Conservation (phyloP, 1,140 invertebrate species). For the Micrasema minimum region DNA sequence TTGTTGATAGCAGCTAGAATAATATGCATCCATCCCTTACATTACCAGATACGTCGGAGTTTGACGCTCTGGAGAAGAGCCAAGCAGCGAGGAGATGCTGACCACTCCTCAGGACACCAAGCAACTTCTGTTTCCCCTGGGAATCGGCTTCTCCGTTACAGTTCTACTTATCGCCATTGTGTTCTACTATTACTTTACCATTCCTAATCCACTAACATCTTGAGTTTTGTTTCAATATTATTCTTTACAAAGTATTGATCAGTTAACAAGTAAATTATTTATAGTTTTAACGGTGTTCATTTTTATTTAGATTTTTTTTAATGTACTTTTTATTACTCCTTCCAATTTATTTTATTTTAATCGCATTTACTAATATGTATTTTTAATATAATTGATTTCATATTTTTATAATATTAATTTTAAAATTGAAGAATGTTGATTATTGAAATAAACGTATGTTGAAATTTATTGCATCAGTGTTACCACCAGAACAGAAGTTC, state of each 20-base stretch:
- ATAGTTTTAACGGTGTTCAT: too few species aligned
- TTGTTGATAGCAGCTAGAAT: too few species aligned
- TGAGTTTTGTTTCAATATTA: background rate
- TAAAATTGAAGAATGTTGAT: background rate
- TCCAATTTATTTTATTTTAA: background rate
- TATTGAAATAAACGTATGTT: background rate
- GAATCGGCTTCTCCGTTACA: constrained; percentile 68
- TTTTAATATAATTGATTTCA: background rate
- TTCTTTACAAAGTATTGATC: too few species aligned
- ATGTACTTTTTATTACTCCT: background rate
- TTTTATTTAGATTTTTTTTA: too few species aligned
- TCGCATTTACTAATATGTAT: background rate
- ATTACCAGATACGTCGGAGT: constrained; percentile 72
- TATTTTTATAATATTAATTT: constrained; percentile 9
- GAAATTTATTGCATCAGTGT: background rate
- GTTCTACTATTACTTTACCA: constrained; percentile 25
- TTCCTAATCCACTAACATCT: constrained; percentile 3
- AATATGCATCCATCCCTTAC: too few species aligned
- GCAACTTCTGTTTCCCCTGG: constrained; percentile 68
- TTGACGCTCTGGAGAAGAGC: constrained; percentile 71
- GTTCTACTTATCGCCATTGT: constrained; percentile 70
- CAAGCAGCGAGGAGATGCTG: constrained; percentile 64
- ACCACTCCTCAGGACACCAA: constrained; percentile 66
- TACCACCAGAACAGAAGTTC: too few species aligned
- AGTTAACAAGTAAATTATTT: too few species aligned